Conservation (phyloP, 2,113 vertebrate species). For the Bubo bubo region DNA sequence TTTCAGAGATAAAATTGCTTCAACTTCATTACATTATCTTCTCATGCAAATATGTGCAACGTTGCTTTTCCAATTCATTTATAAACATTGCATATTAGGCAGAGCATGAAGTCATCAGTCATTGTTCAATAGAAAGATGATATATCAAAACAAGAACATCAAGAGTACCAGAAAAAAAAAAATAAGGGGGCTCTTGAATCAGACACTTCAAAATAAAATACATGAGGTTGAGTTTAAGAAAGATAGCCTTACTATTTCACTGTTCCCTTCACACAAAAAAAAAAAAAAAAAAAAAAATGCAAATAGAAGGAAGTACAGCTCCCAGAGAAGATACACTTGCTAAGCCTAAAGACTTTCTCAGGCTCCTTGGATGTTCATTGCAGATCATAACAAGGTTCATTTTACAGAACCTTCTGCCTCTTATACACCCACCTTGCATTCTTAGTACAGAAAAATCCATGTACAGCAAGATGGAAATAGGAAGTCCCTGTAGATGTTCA, state of each 20-base stretch:
- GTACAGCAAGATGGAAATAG: not conserved
- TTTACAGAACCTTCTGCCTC: not conserved
- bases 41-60: not conserved
- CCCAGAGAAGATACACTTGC: not conserved
- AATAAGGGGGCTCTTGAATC: not conserved
- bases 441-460: not conserved
- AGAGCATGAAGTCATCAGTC: constrained; percentile 28
- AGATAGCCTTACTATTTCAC: not conserved
- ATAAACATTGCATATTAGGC: constrained; percentile 17
- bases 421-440: not conserved
- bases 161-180: not conserved
- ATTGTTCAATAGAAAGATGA: constrained; percentile 22
- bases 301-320: not conserved
- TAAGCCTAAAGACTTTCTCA: not conserved
- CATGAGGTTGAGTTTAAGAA: not conserved
- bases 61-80: constrained; percentile 25
- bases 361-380: not conserved
- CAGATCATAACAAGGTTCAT: not conserved
- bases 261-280: not conserved
- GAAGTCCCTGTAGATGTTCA: not conserved
- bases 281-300: not conserved
- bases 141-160: constrained; percentile 18
- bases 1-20: constrained; percentile 8
- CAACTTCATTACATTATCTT: not conserved
- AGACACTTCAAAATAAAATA: constrained; percentile 1